A percentile compares a stretch with the other conserved stretches of the same genome.
phyloP scores from a whole-genome alignment of 2,113 vertebrate genomes.

The Gymnorhina tibicen region DNA sequence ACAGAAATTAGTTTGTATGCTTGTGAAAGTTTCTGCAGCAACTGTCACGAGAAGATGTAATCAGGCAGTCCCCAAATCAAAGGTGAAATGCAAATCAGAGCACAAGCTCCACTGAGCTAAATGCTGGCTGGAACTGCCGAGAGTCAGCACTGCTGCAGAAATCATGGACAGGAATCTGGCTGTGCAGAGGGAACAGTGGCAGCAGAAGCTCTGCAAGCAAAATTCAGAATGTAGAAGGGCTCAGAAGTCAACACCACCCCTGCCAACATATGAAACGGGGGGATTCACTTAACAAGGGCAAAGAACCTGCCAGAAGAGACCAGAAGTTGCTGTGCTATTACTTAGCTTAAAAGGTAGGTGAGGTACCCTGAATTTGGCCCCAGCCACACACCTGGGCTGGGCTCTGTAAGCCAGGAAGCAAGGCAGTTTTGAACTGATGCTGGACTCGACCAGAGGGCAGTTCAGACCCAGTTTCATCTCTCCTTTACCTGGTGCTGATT shows the following conservation, averaged over 20 bases:
- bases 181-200: rapidly evolving
- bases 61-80: neutral
- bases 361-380: neutral
- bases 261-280: neutral
- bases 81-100: conserved; percentile 1
- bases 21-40: neutral
- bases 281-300: neutral
- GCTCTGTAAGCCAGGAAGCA: neutral
- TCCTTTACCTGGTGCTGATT: conserved; percentile 61
- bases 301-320: neutral
- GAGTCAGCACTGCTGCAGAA: neutral
- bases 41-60: neutral
- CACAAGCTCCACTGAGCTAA: neutral
- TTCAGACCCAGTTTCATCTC: neutral
- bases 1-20: neutral
- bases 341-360: neutral
- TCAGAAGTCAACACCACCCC: neutral
- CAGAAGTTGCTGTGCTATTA: neutral
- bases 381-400: neutral
- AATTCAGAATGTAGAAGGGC: neutral
- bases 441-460: neutral
- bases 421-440: neutral
- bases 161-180: neutral
- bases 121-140: neutral
- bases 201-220: neutral